These are phyloP conservation scores for Archips xylosteana DNA, from an alignment of 2,888 invertebrate species.

Conservation along the genomic window DNA sequence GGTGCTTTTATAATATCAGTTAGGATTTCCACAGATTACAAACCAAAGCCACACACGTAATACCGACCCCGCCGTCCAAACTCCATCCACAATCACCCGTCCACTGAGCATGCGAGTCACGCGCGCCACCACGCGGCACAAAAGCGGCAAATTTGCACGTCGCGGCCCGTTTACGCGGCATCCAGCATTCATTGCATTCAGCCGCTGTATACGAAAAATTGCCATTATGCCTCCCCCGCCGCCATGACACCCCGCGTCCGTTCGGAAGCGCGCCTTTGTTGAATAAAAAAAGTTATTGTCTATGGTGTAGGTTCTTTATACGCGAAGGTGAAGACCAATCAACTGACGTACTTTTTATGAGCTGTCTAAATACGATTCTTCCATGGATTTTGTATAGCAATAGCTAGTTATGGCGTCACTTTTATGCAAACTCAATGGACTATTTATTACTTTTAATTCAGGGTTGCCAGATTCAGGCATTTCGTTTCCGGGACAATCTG, in stretches of 20 bases:
- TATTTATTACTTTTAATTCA: too few species aligned
- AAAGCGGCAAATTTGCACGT: conserved; percentile 85
- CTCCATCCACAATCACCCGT: conserved; percentile 45
- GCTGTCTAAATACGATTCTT: too few species aligned
- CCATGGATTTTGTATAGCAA: too few species aligned
- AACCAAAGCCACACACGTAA: conserved; percentile 13
- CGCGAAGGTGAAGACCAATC: background rate
- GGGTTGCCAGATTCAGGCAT: too few species aligned
- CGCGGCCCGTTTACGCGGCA: conserved; percentile 80
- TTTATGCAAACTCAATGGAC: too few species aligned
- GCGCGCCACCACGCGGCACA: conserved; percentile 71
- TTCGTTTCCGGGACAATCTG: too few species aligned
- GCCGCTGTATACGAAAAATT: conserved; percentile 79
- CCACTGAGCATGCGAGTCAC: conserved; percentile 70
- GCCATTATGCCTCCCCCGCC: conserved; percentile 70
- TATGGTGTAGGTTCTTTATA: conserved; percentile 12
- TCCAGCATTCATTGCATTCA: conserved; percentile 81
- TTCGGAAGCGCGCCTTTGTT: conserved; percentile 55
- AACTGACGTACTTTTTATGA: too few species aligned
- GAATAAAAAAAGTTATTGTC: conserved; percentile 33
- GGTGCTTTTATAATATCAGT: too few species aligned
- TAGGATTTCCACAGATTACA: too few species aligned
- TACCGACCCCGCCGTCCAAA: conserved; percentile 22
- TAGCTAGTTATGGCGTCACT: too few species aligned
- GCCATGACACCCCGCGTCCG: conserved; percentile 60